Percentiles rank a stretch among this genome's conserved stretches.
These are phyloP conservation scores for Malurus splendens DNA, from an alignment of 2,797 vertebrate genomes.

Conservation along the genomic window DNA sequence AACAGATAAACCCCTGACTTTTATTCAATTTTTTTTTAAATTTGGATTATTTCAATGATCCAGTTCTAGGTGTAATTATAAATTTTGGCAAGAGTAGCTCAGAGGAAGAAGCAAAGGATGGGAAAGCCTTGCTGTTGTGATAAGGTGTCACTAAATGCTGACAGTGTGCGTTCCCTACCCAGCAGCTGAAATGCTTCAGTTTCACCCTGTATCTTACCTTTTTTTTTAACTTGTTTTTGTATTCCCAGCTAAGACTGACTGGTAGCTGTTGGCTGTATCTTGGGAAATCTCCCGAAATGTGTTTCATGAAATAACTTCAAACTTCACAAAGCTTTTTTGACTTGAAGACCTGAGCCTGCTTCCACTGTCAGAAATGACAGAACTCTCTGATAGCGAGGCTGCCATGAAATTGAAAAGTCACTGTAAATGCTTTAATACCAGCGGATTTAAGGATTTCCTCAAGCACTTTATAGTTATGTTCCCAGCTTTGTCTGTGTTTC, in stretches of 20 bases:
- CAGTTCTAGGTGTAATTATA: neutral
- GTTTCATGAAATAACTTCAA: neutral
- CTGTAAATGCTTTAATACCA: constrained; percentile 36
- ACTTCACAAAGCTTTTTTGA: neutral
- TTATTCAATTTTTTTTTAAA: neutral
- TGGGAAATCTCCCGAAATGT: neutral
- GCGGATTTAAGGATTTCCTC: constrained; percentile 60
- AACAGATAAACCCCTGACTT: fast-evolving
- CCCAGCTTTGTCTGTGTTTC: constrained; percentile 52
- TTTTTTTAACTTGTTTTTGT: neutral
- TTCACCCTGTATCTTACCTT: neutral
- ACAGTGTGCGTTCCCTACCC: fast-evolving
- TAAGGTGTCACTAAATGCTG: neutral
- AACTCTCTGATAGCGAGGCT: neutral
- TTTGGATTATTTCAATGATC: neutral
- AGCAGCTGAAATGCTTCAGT: neutral
- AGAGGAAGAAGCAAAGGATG: neutral
- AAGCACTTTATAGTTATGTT: constrained; percentile 58
- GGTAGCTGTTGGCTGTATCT: neutral
- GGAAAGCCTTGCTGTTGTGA: neutral
- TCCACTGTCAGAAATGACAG: neutral
- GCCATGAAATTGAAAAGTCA: constrained; percentile 22
- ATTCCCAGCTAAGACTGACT: neutral
- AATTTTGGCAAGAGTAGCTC: neutral
- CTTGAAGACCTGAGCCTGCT: neutral